Evolutionary conservation across 2,797 vertebrate species (phyloP), one percentile per base, ranked within the genome.

Genomic region (Mus minutoides): DNA sequence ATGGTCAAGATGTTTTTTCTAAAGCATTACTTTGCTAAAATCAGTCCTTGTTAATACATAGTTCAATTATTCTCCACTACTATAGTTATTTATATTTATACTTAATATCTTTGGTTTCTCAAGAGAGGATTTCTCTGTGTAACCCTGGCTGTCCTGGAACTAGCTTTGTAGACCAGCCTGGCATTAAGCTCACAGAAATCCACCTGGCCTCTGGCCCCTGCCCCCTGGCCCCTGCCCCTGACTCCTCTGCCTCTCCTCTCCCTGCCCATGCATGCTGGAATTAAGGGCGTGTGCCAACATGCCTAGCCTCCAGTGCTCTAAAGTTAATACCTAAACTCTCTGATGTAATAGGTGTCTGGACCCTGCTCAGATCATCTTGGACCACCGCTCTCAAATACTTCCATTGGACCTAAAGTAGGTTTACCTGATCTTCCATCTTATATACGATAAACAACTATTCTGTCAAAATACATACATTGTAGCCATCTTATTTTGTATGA

Each of bases 1-100:
- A 67, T 11, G 92, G 34, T n/a, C 69, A 90, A 37, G 43, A 52
- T 94, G 76, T 49, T 78, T 94, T 71, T 95, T 89, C 88, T 83
- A 64, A 94, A 89, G 56, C 43, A 56, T 92, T 93, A 88, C 56
- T 84, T 76, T 94, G 19, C 89, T 84, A 77, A 77, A 34, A 73
- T 85, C 69, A 84, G 12, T 75, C 60, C 34, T 90, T 92, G 78
- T 91, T 93, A 88, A 86, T 49, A 92, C 86, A 84, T 31, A 69
- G 16, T 96, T 93, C 69, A 69, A 62, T 82, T 95, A 64, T 9
- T 96, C 78, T 92, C 67, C 90, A 73, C 26, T 75, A 46, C 49
- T 54, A 71, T 77, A 37, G 19, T 71, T 71, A 75, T 67, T 85
- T 77, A 31, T 77, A 49, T 85, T 46, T 49, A 37, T 49, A 67